A percentile compares a stretch with the other conserved stretches of the same genome.
These are phyloP conservation scores for Cephalopachus bancanus DNA, from an alignment of 2,797 vertebrate species.

Conservation along the genomic window DNA sequence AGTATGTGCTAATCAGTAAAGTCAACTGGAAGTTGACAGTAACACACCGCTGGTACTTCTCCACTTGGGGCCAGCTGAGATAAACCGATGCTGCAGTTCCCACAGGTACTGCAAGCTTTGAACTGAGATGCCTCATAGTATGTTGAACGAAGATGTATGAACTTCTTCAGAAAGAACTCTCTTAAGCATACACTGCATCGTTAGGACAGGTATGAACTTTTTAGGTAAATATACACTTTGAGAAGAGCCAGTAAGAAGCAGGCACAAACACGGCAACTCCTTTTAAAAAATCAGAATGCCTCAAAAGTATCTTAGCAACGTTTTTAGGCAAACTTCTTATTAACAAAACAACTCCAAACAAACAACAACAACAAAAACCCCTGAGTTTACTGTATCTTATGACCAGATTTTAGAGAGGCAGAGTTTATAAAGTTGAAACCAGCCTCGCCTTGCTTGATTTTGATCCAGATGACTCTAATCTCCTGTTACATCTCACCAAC, in stretches of 20 bases:
- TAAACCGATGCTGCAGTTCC: background rate
- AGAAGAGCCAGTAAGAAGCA: background rate
- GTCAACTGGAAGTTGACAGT: background rate
- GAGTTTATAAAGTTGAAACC: background rate
- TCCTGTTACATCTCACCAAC: background rate
- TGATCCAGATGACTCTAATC: background rate
- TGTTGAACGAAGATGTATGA: too few relatives aligned
- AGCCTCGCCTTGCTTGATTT: background rate
- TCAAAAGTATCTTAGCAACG: background rate
- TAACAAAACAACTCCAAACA: background rate
- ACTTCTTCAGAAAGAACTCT: background rate
- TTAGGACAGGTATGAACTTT: background rate
- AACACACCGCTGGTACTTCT: background rate
- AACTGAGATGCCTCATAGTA: background rate
- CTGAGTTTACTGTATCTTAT: conserved; percentile 18
- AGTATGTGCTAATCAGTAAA: background rate
- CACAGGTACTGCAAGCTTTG: background rate
- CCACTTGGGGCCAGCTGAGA: background rate
- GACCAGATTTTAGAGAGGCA: background rate
- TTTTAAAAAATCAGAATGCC: background rate
- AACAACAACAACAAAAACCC: background rate
- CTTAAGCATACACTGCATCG: background rate
- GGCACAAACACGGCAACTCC: background rate
- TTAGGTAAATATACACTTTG: background rate
- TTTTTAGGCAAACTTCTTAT: conserved; percentile 17